A percentile compares a stretch with the other conserved stretches of the same genome.
Conservation (phyloP, 1,140 invertebrate species). For the Polypedilum pembai region DNA sequence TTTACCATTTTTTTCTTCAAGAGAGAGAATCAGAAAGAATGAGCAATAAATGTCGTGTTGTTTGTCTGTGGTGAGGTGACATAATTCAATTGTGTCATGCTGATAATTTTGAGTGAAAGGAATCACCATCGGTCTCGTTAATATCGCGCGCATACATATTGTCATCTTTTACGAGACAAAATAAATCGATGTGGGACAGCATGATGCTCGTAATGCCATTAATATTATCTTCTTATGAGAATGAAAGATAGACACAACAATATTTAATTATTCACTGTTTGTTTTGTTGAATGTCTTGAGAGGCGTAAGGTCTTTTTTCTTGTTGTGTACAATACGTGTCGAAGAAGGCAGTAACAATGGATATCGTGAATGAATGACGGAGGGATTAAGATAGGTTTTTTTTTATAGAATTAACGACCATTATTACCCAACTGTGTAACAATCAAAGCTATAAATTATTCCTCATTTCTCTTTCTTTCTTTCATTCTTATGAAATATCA, state of each 20-base stretch:
- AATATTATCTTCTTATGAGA: neutral
- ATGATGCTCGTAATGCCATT: neutral
- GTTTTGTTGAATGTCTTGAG: neutral
- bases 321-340: neutral
- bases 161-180: neutral
- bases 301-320: neutral
- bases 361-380: neutral
- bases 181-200: slow-evolving; percentile 22
- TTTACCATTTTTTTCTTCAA: neutral
- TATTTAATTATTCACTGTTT: slow-evolving; percentile 26
- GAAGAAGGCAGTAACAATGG: neutral
- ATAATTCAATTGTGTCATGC: neutral
- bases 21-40: slow-evolving; percentile 4
- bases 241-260: neutral
- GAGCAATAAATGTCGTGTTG: neutral
- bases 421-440: slow-evolving; percentile 24
- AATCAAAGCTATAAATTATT: slow-evolving; percentile 16
- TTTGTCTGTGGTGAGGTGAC: neutral
- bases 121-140: neutral
- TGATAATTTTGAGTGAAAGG: neutral
- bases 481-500: too few relatives aligned
- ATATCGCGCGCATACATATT: too few relatives aligned
- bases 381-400: slow-evolving; percentile 8
- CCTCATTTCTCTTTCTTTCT: neutral
- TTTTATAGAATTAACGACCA: slow-evolving; percentile 26